Evolutionary conservation across 23 tunicate species (phyloP).

Genomic region (Diplosoma virens): DNA sequence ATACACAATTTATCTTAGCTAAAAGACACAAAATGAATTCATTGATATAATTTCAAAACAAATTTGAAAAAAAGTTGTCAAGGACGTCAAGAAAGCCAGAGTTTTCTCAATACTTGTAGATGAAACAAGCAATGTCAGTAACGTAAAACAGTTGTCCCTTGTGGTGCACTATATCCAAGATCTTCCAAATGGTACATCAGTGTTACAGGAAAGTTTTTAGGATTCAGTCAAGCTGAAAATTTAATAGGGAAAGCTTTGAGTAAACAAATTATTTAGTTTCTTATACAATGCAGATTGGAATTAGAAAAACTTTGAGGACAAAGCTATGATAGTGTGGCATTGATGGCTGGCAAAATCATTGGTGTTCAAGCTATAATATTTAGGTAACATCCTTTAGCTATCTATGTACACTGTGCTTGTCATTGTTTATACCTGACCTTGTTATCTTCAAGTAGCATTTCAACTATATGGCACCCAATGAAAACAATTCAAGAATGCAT

Average conservation of each 20-base stretch:
- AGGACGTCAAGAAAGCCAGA: neutral
- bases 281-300: constrained; percentile 26
- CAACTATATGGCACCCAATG: neutral
- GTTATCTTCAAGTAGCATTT: constrained; percentile 6
- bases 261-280: constrained; percentile 22
- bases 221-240: constrained; percentile 13
- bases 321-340: neutral
- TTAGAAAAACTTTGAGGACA: constrained; percentile 3
- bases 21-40: neutral
- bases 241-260: constrained; percentile 22
- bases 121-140: neutral
- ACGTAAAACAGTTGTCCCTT: neutral
- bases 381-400: neutral
- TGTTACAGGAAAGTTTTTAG: constrained; percentile 1
- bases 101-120: neutral
- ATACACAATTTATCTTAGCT: neutral
- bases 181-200: constrained; percentile 18
- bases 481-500: constrained; percentile 31
- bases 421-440: neutral
- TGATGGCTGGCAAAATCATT: constrained; percentile 4
- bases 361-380: constrained; percentile 17
- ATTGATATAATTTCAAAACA: neutral
- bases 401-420: neutral
- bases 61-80: neutral
- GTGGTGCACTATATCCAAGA: constrained; percentile 13